Percentiles rank a stretch among this genome's conserved stretches.
Evolutionary conservation across 2,888 invertebrate genomes (phyloP).

Genomic region (Helobdella robusta): DNA sequence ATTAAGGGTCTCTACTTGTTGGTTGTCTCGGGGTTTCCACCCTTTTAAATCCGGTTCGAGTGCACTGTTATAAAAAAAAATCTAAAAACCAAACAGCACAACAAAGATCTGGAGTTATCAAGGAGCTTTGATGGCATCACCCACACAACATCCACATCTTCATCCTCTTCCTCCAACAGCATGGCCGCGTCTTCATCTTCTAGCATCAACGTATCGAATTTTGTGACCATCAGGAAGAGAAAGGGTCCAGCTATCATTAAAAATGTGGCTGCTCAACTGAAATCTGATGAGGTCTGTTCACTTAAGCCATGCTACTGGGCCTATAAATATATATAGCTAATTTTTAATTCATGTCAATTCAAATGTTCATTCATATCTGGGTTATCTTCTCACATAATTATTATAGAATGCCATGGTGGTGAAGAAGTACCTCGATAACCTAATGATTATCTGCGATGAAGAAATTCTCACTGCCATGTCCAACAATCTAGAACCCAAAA

Average conservation of each 20-base stretch:
- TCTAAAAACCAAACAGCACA: conserved; percentile 10
- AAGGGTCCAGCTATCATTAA: conserved; percentile 58
- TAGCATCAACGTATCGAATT: conserved; percentile 38
- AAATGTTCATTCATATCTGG: no score
- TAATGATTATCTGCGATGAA: conserved; percentile 85
- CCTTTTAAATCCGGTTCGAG: no score
- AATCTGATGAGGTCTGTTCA: conserved; percentile 1
- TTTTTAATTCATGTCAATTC: no score
- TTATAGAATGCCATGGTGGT: neutral
- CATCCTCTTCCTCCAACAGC: conserved; percentile 26
- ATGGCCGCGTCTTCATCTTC: conserved; percentile 32
- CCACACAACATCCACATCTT: no score
- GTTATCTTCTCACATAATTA: no score
- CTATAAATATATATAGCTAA: no score
- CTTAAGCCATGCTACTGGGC: no score
- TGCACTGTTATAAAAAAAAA: no score
- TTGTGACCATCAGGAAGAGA: conserved; percentile 43
- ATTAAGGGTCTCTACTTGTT: no score
- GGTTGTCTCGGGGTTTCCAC: no score
- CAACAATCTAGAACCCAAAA: conserved; percentile 66
- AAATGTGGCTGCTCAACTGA: conserved; percentile 68
- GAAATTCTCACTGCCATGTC: conserved; percentile 78
- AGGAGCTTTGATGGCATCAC: no score
- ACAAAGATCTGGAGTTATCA: conserved; percentile 8
- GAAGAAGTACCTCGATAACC: conserved; percentile 52